phyloP scores from a whole-genome alignment of 92 coral and sea anemone genomes.

The Siderastrea radians region DNA sequence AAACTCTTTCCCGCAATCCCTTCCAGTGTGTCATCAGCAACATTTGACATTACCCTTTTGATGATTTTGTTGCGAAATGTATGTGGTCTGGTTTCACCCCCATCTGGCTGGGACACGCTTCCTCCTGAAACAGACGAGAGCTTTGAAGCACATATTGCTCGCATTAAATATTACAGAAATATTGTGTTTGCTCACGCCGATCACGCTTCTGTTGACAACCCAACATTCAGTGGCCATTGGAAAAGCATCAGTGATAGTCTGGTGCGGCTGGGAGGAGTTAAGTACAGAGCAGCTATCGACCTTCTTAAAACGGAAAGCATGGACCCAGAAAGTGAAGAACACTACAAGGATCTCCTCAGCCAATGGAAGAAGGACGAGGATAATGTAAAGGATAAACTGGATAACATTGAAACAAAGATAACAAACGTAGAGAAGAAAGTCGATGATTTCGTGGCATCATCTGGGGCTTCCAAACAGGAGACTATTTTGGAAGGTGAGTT shows the following conservation, averaged over 20 bases:
- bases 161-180: conserved; percentile 42
- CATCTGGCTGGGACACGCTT: conserved; percentile 43
- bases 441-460: no score
- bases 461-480: no score
- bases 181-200: conserved; percentile 15
- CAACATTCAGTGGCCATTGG: conserved; percentile 32
- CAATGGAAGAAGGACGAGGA: no score
- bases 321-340: conserved; percentile 44
- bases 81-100: conserved; percentile 6
- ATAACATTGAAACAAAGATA: no score
- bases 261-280: conserved; percentile 24
- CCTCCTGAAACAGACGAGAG: conserved; percentile 25
- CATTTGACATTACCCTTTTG: neutral
- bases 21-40: neutral
- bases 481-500: no score
- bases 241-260: conserved; percentile 23
- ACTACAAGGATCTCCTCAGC: neutral
- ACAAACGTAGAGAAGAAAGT: no score
- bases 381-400: no score
- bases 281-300: no score
- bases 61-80: neutral
- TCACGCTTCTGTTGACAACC: conserved; percentile 19
- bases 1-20: neutral
- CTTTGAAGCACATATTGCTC: conserved; percentile 39
- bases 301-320: neutral